Percentiles rank a stretch among this genome's conserved stretches.
phyloP scores from a whole-genome alignment of 1,140 invertebrate species.

The Zaprionus taronus region DNA sequence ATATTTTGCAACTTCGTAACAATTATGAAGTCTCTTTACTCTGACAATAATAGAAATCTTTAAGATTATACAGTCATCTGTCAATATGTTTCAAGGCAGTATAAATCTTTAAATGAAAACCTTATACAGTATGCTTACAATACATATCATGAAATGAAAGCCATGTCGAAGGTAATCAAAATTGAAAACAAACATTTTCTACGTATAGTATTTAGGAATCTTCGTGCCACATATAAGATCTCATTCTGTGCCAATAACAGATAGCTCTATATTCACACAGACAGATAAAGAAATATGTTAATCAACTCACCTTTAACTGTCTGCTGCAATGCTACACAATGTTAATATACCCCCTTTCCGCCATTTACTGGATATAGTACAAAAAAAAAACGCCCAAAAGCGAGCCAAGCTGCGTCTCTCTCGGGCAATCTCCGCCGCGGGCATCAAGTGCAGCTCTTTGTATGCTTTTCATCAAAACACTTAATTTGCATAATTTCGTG shows the following conservation, averaged over 20 bases:
- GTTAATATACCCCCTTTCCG: background rate
- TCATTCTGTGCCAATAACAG: background rate
- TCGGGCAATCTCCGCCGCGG: conserved; percentile 23
- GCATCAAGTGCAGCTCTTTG: conserved; percentile 70
- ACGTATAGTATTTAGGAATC: accelerated
- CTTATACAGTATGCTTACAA: no score
- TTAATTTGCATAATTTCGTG: conserved; percentile 79
- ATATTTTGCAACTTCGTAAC: no score
- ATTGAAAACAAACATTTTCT: no score
- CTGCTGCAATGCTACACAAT: background rate
- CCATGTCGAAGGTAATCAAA: no score
- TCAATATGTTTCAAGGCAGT: no score
- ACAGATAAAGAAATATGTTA: background rate
- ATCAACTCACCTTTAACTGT: background rate
- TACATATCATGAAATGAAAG: no score
- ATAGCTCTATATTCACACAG: background rate
- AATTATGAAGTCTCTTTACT: background rate
- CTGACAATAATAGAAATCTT: no score
- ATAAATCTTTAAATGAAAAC: no score
- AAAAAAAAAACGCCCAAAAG: conserved; percentile 9
- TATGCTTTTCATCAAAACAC: conserved; percentile 79
- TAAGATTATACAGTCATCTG: background rate
- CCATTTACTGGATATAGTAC: background rate
- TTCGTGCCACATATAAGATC: background rate
- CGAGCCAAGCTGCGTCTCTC: background rate